These are phyloP conservation scores for Ganaspis sp. DNA, from an alignment of 1,140 invertebrate genomes.

Conservation along the genomic window DNA sequence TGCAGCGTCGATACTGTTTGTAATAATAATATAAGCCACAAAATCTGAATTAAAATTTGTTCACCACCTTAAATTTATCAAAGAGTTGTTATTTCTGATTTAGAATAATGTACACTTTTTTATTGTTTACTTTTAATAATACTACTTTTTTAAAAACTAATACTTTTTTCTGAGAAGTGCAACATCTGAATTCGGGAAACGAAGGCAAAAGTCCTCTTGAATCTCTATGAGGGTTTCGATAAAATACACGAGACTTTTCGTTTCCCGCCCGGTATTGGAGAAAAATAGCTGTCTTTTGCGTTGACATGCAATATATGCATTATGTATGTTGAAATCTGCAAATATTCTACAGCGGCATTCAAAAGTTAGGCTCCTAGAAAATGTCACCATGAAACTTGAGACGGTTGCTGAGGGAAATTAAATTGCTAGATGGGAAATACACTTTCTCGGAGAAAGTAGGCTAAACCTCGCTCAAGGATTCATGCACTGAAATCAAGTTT, in stretches of 20 bases:
- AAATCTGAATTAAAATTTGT: no score
- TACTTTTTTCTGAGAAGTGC: neutral
- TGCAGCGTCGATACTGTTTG: no score
- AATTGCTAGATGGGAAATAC: conserved; percentile 10
- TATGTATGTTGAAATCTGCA: conserved; percentile 5
- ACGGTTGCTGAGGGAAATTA: conserved; percentile 7
- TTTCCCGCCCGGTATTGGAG: conserved; percentile 9
- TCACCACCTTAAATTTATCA: no score
- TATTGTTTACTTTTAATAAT: neutral
- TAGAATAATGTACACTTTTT: no score
- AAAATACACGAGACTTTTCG: conserved; percentile 6
- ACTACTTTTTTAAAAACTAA: neutral
- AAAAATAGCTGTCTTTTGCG: conserved; percentile 6
- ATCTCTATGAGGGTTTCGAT: neutral
- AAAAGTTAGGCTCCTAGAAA: conserved; percentile 15
- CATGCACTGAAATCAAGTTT: conserved; percentile 9
- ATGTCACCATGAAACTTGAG: conserved; percentile 8
- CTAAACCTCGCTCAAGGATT: neutral
- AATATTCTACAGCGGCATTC: neutral
- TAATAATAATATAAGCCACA: no score
- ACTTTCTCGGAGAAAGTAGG: neutral
- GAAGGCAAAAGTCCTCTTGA: neutral
- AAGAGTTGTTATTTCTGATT: no score
- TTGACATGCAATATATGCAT: conserved; percentile 21
- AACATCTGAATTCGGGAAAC: neutral